These are phyloP conservation scores for Pyrrhosoma nymphula DNA, from an alignment of 2,888 invertebrate species.

Conservation along the genomic window DNA sequence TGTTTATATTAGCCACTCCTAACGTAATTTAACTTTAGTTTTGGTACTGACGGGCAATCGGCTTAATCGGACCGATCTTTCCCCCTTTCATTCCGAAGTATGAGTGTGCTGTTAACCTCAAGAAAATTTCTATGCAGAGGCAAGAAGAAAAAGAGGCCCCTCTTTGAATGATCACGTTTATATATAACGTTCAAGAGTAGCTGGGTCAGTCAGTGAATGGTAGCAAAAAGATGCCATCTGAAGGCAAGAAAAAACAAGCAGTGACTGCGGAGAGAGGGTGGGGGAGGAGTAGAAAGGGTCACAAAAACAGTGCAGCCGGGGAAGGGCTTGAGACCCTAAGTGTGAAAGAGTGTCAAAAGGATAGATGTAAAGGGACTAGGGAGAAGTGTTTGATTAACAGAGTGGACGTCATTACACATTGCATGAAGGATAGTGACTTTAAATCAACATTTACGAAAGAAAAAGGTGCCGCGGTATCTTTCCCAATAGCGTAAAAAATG, in stretches of 20 bases:
- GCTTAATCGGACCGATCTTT: too few relatives aligned
- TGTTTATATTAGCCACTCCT: too few relatives aligned
- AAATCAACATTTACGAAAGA: neutral
- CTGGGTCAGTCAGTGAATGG: neutral
- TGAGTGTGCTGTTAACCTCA: too few relatives aligned
- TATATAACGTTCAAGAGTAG: neutral
- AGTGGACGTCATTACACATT: neutral
- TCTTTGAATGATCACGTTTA: neutral
- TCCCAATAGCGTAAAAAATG: neutral
- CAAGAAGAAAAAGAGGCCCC: too few relatives aligned
- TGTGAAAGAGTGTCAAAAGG: neutral
- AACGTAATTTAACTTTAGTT: too few relatives aligned
- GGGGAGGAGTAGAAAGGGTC: neutral
- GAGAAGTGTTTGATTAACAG: slow-evolving; percentile 10
- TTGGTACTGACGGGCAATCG: too few relatives aligned
- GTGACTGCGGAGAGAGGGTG: neutral
- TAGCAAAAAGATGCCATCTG: neutral
- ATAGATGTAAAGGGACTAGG: neutral
- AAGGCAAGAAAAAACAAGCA: neutral
- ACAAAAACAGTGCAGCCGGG: neutral
- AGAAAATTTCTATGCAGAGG: too few relatives aligned
- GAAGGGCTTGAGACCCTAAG: neutral
- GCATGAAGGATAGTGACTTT: neutral
- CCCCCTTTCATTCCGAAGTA: too few relatives aligned
- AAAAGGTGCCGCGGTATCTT: neutral